Evolutionary conservation across 2,797 vertebrate species (phyloP), one percentile per base, ranked within the genome.

Genomic region (Dermochelys coriacea): DNA sequence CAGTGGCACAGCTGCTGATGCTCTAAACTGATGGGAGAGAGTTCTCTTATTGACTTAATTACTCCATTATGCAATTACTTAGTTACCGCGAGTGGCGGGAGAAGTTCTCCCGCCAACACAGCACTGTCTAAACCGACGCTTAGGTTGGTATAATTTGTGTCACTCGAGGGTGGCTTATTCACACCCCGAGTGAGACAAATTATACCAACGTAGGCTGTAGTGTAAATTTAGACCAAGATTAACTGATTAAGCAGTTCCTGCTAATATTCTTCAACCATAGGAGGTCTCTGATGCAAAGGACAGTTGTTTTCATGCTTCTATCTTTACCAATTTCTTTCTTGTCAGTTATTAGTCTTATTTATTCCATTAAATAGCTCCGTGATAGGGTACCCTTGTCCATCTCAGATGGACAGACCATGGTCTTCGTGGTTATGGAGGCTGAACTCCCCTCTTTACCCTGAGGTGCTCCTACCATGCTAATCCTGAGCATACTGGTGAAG

Each of bases 221-320:
- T 19, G 64, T 37, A 41, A 37, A 71, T 10, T 6, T 71, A 19
- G 64, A 5, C 37, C n/a, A 37, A 23, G 61, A 64, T 64, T 64
- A 64, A 3, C 8, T n/a, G 51, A 83, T 80, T 8, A 77, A 59
- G 50, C 23, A 18, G 8, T 85, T 94, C 6, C 34, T 93, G 57
- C 25, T 64, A 5, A 7, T 59, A 71, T 51, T 34, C 37, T 49
- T 80, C 0, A 0, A 61, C 57, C 29, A 64, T 45, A 37, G 83
- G 57, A 88, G 31, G 79, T 71, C 86, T 89, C 21, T 77, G 8
- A 45, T 49, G n/a, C 64, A 71, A 71, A 71, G 64, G n/a, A 71
- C 19, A 16, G 27, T 77, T 49, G 27, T 47, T 77, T 77, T 77
- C 47, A 45, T 14, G 25, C 7, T 47, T 29, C 41, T 25, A 8